Percentiles rank a stretch among this genome's conserved stretches.
These are phyloP conservation scores for Synchiropus splendidus DNA, from an alignment of 2,113 vertebrate species.

Conservation along the genomic window DNA sequence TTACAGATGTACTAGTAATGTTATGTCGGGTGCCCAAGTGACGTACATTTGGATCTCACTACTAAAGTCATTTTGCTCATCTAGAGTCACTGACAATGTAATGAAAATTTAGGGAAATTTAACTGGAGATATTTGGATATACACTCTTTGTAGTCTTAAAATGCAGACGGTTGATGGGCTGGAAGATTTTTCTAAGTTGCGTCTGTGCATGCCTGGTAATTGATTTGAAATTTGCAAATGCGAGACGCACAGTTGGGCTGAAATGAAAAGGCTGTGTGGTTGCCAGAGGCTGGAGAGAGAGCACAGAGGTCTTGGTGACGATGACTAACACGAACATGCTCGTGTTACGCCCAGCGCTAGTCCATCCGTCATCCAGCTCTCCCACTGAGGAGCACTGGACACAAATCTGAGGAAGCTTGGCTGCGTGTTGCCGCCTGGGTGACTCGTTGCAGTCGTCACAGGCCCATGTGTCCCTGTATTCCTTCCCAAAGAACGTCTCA, in stretches of 20 bases:
- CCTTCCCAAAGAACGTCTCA: conserved; percentile 31
- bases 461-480: conserved; percentile 32
- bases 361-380: conserved; percentile 61
- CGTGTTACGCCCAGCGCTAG: conserved; percentile 49
- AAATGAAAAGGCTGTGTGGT: too few relatives aligned
- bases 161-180: too few relatives aligned
- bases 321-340: conserved; percentile 57
- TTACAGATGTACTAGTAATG: too few relatives aligned
- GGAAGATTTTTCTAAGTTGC: too few relatives aligned
- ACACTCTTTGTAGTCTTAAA: background rate
- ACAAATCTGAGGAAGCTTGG: conserved; percentile 53
- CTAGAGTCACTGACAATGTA: too few relatives aligned
- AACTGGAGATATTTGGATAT: too few relatives aligned
- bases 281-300: conserved; percentile 17
- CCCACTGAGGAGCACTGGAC: conserved; percentile 58
- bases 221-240: too few relatives aligned
- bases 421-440: conserved; percentile 60
- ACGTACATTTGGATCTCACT: too few relatives aligned
- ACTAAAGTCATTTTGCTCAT: too few relatives aligned
- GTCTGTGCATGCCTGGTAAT: too few relatives aligned
- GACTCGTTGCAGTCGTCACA: conserved; percentile 50
- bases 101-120: too few relatives aligned
- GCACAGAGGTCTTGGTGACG: conserved; percentile 51
- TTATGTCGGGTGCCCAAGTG: too few relatives aligned
- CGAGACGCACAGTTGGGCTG: conserved; percentile 13